Evolutionary conservation across 2,113 vertebrate genomes (phyloP).

Genomic region (Tylochromis polylepis): DNA sequence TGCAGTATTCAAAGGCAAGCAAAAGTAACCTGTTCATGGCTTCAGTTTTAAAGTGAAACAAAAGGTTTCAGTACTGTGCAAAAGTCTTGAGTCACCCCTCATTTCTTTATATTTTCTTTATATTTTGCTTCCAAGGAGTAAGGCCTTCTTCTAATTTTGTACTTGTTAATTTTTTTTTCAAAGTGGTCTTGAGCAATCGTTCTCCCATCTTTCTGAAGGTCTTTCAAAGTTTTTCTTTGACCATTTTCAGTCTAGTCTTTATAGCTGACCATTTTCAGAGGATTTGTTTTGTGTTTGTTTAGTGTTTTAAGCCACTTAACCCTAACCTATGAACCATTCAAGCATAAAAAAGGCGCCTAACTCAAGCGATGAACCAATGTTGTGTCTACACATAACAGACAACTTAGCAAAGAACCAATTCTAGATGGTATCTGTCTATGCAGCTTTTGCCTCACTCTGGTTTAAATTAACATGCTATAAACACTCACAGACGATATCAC

Average conservation of each 20-base stretch:
- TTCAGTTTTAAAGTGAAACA: not conserved
- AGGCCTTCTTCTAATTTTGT: no score
- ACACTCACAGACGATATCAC: not conserved
- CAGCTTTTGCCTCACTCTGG: not conserved
- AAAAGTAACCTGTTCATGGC: not conserved
- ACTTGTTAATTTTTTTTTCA: no score
- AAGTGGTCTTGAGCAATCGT: not conserved
- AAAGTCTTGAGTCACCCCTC: not conserved
- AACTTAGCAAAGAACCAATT: not conserved
- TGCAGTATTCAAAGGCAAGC: not conserved
- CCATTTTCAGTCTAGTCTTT: not conserved
- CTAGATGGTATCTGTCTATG: not conserved
- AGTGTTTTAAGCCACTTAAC: not conserved
- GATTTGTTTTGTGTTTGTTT: not conserved
- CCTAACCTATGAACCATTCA: not conserved
- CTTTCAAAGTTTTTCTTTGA: not conserved
- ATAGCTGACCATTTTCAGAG: not conserved
- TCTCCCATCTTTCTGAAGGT: not conserved
- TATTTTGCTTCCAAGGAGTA: rapidly evolving
- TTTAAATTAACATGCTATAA: not conserved
- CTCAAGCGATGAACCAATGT: not conserved
- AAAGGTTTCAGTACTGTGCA: not conserved
- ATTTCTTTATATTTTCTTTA: not conserved
- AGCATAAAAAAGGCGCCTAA: not conserved
- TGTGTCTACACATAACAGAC: not conserved